Base-by-base conservation (phyloP, 2,797 vertebrate species). In the Tragopan temminckii region DNA sequence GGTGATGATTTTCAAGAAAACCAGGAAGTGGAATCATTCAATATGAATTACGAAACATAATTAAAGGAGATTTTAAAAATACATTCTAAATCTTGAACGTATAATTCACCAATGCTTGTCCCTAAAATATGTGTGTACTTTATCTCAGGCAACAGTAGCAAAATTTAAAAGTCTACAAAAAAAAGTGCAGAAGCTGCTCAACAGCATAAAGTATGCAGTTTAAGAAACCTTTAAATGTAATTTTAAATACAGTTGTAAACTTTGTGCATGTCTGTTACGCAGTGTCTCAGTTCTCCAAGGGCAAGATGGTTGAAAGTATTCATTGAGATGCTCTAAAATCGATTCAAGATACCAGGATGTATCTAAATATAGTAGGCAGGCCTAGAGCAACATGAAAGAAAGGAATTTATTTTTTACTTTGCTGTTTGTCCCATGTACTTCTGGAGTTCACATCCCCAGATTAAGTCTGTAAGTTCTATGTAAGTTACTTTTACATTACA, bases 271-370 rank as follows among this genome's bases (percentile, higher is more conserved):
- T 85, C 43, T 46, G 4, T 77, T 70, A 75, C 1, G 6, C 16
- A 40, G 1, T 1, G 3, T 13, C 29, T 66, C 29, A 18, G 6
- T 59, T 38, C 48, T 78, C 12, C 71, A 72, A 45, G 13, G 29
- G 20, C 55, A 79, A 85, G 85, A 82, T 23, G 18, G 42, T 53
- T 87, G 31, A 88, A 80, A 87, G 67, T 16, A 52, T 31, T 70
- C 16, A 85, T 18, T 23, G 53, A 78, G 58, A 11, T 59, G 40
- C 46, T 10, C 15, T 79, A 59, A 82, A 61, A 70, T 77, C 25
- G 67, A 8, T 70, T 70, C 46, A 38, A 20, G 5, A 2, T 45
- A 23, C 29, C 43, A 24, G 15, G 14, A 33, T 53, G 12, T 61
- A 45, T 29, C 78, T 5, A 45, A 3, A 38, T 80, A 74, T 29